Base-by-base conservation (phyloP, 2,113 vertebrate genomes). In the Xiphophorus hellerii region DNA sequence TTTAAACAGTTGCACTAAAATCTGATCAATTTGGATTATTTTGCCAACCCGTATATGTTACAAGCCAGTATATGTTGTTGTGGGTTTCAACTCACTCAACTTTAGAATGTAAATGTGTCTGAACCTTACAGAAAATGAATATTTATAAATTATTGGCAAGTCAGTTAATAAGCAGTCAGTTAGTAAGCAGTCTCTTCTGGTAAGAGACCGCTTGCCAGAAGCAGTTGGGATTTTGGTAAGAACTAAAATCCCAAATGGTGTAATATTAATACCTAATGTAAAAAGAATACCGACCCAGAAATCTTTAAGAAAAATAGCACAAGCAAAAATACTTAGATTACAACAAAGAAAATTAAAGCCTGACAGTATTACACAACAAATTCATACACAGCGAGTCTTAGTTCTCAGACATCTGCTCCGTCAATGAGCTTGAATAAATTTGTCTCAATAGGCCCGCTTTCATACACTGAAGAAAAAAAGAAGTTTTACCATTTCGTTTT, bases 401-500 rank as follows among this genome's bases (percentile, higher is more conserved):
- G n/a, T 66, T 75, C 22, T 67, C 31, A 74, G 67, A 68, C 29
- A 68, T 66, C 11, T 29, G 65, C 37, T 51, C 75, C 61, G 76
- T 65, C 54, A 63, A 61, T 31, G 66, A 4, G 5, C 44, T 25
- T 84, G 31, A 69, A 76, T 70, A 78, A 67, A 74, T 76, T 64
- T 69, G 66, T 25, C 63, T 73, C 29, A 2, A 11, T 22, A 66
- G 84, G 61, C 76, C 74, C 48, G 66, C 64, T 66, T 65, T 83
- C 82, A 76, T 65, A 79, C 84, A 88, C 88, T 88, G 73, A 87
- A 84, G 28, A 73, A 66, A 81, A 78, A 51, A 73, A 84, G 78
- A 87, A 86, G 81, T 90, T 86, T 68, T 31, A 31, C 78, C 74
- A 82, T 89, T 92, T 88, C 84, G 37, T 72, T 87, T 88, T 90